Percentiles rank a stretch among this genome's conserved stretches.
Conservation (phyloP, 64 coral and sea anemone species). For the Dendrophyllia cribrosa region DNA sequence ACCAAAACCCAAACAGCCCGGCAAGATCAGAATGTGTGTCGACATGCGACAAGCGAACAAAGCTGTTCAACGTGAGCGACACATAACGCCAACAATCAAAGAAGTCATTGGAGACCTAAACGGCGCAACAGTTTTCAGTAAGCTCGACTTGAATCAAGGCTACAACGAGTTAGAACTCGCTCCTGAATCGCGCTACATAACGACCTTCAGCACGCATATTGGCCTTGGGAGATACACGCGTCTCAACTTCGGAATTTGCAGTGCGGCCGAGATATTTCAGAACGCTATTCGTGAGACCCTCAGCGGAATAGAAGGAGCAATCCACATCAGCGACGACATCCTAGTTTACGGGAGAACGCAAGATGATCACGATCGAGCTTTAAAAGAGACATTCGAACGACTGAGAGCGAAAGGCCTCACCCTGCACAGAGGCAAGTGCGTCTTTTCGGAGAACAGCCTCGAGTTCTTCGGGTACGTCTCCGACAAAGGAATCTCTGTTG, state of each 20-base stretch:
- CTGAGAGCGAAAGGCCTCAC: conserved; percentile 54
- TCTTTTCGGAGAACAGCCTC: conserved; percentile 28
- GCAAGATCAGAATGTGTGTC: conserved; percentile 67
- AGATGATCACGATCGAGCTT: too few relatives aligned
- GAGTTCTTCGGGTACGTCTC: conserved; percentile 55
- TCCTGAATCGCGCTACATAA: conserved; percentile 59
- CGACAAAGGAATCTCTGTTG: conserved; percentile 43
- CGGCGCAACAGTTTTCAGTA: too few relatives aligned
- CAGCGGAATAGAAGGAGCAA: conserved; percentile 45
- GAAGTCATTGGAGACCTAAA: conserved; percentile 39
- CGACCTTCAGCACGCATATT: conserved; percentile 66
- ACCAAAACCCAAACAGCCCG: conserved; percentile 61
- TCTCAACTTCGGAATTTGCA: conserved; percentile 66
- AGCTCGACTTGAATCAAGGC: too few relatives aligned
- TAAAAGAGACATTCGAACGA: conserved; percentile 34
- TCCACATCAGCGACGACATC: conserved; percentile 60
- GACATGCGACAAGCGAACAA: too few relatives aligned
- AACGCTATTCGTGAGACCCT: conserved; percentile 74
- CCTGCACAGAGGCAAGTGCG: conserved; percentile 50
- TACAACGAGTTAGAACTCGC: conserved; percentile 48
- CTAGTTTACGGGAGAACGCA: too few relatives aligned
- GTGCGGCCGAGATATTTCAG: conserved; percentile 62
- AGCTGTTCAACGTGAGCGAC: conserved; percentile 45
- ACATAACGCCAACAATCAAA: conserved; percentile 57
- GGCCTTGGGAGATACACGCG: conserved; percentile 43